Evolutionary conservation across 2,113 vertebrate genomes (phyloP), one percentile per base, ranked within the genome.

Genomic region (Prolemur simus): DNA sequence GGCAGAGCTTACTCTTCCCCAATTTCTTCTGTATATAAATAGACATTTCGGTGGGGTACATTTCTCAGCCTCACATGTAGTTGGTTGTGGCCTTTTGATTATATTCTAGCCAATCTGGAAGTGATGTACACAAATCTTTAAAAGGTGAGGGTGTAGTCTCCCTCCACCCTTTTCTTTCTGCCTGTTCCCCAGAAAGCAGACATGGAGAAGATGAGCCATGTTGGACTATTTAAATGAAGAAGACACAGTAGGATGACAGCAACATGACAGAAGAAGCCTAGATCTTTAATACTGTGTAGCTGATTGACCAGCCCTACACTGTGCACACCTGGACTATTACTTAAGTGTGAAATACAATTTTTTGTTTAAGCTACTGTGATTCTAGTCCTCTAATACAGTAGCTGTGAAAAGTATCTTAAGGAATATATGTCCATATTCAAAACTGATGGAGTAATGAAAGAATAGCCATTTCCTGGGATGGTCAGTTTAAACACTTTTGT

Each of bases 261-360:
- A 37, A 39, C 3, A 0, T 3, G 12, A 17, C 0, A 68, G 25
- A 18, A 85, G 17, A 20, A 80, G 25, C 5, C 34, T 66, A 64
- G 42, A 45, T 49, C 49, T 23, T 89, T 63, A 20, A 34, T 15
- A 34, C 12, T 10, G 2, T 1, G 32, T 12, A 56, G 15, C 15
- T 81, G 58, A 63, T 34, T 83, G 29, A 45, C 34, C 27, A 77
- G 42, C 2, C 45, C n/a, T 60, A 68, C 0, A 23, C 58, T 21
- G 0, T 3, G 39, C 3, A 2, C 1, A 68, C 21, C 20, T 11
- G 11, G 17, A 45, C 56, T 86, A 3, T 52, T 47, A 60, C 34
- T 42, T 45, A 5, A n/a, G 25, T 9, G 54, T 29, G 37, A 64
- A 45, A 54, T 45, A 20, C 17, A 64, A 68, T 76, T 73, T 74